Conservation (phyloP, 2,888 invertebrate genomes). For the Tupiocoris notatus region DNA sequence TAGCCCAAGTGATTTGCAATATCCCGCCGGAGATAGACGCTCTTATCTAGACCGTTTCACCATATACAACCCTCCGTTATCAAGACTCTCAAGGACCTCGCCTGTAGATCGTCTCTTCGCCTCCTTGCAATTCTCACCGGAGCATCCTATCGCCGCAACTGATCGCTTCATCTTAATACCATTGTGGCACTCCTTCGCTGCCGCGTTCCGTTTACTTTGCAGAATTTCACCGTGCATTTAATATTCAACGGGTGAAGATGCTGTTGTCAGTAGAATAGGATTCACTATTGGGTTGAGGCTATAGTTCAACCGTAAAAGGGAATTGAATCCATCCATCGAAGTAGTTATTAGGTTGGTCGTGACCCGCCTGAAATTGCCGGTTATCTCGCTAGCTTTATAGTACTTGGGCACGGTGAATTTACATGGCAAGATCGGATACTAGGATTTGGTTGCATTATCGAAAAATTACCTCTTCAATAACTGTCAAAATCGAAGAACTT, state of each 20-base stretch:
- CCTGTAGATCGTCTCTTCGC: neutral
- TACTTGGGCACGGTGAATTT: no score
- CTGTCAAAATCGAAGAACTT: neutral
- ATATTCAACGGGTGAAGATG: neutral
- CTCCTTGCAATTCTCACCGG: neutral
- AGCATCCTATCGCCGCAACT: neutral
- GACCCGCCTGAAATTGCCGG: neutral
- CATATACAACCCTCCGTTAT: conserved; percentile 19
- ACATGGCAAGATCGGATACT: no score
- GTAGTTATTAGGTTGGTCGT: neutral
- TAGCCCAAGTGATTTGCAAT: conserved; percentile 21
- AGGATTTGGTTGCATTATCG: no score
- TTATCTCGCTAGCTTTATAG: no score
- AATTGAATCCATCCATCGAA: neutral
- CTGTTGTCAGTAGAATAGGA: neutral
- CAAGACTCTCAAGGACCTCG: neutral
- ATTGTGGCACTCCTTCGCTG: neutral
- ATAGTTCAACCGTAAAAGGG: neutral
- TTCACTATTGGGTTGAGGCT: neutral
- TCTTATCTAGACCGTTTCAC: conserved; percentile 1
- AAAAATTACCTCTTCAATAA: no score
- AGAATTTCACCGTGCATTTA: neutral
- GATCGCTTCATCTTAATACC: neutral
- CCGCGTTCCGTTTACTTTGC: neutral
- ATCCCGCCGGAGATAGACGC: neutral